phyloP scores from a whole-genome alignment of 2,113 vertebrate species.

The Daphoenositta chrysoptera region DNA sequence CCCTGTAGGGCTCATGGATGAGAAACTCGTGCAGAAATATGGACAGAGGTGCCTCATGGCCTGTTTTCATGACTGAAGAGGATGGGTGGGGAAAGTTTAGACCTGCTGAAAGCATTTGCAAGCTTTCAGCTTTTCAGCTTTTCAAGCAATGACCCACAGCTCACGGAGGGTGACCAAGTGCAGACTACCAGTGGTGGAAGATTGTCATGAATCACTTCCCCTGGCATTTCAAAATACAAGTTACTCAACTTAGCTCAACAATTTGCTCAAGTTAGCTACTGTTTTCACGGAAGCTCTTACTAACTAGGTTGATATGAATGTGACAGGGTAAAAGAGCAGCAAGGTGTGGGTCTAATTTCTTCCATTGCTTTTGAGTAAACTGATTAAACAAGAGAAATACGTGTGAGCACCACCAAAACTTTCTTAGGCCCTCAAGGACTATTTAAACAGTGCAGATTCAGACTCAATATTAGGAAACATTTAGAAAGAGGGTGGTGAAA shows the following conservation, averaged over 20 bases:
- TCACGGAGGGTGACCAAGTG: not conserved
- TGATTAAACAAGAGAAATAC: not conserved
- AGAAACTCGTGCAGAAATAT: not conserved
- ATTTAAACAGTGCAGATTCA: not conserved
- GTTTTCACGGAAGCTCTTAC: not conserved
- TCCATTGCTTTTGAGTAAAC: not conserved
- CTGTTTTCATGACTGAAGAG: not conserved
- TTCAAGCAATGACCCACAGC: not conserved
- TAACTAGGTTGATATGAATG: not conserved
- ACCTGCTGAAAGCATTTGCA: not conserved
- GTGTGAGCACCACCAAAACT: not conserved
- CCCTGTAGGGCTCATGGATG: not conserved
- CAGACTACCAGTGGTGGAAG: not conserved
- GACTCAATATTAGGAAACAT: not conserved
- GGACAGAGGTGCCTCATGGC: accelerated
- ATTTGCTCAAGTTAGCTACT: no score
- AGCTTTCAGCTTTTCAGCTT: no score
- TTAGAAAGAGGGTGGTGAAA: not conserved
- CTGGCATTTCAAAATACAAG: not conserved
- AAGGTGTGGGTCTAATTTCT: not conserved
- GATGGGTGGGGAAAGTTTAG: not conserved
- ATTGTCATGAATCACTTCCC: not conserved
- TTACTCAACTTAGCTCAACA: no score
- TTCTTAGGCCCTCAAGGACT: not conserved
- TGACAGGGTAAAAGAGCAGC: not conserved